Percentiles rank a stretch among this genome's conserved stretches.
Conservation (phyloP, 2,888 invertebrate genomes). For the Latheticus oryzae region DNA sequence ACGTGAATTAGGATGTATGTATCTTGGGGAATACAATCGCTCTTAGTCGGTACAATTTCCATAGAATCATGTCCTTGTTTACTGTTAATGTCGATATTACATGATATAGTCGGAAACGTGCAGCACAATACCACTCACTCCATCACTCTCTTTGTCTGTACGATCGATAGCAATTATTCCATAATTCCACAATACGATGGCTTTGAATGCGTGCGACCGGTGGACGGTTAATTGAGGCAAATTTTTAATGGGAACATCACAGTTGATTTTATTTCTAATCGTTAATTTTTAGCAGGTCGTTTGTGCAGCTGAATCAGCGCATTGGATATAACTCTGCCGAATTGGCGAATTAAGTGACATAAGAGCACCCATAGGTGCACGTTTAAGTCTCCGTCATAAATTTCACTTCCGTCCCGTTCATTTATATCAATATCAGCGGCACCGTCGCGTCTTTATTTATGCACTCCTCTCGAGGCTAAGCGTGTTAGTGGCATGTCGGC, state of each 20-base stretch:
- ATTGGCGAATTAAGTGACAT: constrained; percentile 31
- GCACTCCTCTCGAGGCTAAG: constrained; percentile 40
- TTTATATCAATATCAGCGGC: constrained; percentile 46
- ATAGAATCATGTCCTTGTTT: constrained; percentile 36
- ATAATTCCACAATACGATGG: constrained; percentile 24
- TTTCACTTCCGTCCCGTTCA: constrained; percentile 45
- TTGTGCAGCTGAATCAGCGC: no score
- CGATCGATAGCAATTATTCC: constrained; percentile 29
- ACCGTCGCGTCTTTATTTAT: no score
- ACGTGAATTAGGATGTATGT: constrained; percentile 42
- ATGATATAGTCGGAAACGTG: constrained; percentile 28
- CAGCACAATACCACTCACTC: constrained; percentile 15
- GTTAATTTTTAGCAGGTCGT: no score
- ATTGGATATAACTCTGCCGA: no score
- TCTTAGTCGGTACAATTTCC: constrained; percentile 22
- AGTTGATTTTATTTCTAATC: no score
- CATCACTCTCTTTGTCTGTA: not conserved
- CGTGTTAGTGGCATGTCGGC: constrained; percentile 23
- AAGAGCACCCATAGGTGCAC: constrained; percentile 32
- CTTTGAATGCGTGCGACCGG: constrained; percentile 17
- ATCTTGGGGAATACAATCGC: constrained; percentile 38
- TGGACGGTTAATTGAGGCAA: no score
- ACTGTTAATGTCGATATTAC: constrained; percentile 34
- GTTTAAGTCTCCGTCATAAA: constrained; percentile 42
- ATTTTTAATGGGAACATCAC: no score